Evolutionary conservation across 2,888 invertebrate species (phyloP).

Genomic region (Chymomyza fuscimana): DNA sequence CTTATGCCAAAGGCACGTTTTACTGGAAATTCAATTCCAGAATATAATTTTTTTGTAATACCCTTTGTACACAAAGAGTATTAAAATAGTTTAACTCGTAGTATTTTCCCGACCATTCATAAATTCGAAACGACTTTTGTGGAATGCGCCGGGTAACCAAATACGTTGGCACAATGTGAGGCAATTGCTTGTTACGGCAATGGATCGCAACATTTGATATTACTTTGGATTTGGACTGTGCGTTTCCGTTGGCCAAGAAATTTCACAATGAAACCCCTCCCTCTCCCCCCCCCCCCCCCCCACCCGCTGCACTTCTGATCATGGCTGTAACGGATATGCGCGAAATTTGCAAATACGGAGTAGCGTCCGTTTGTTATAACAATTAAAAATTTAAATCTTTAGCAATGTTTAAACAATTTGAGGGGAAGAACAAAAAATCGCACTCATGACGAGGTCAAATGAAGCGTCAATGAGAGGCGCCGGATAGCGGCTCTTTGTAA

Average conservation of each 20-base stretch:
- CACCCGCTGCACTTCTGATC: background rate
- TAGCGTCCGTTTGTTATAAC: background rate
- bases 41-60: too few relatives aligned
- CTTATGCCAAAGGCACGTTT: too few relatives aligned
- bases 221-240: constrained; percentile 42
- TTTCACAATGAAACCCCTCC: background rate
- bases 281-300: too few relatives aligned
- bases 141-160: constrained; percentile 46
- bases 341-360: constrained; percentile 37
- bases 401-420: background rate
- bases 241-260: constrained; percentile 57
- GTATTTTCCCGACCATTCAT: constrained; percentile 36
- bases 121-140: constrained; percentile 32
- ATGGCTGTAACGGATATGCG: constrained; percentile 38
- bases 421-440: background rate
- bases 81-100: background rate
- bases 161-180: constrained; percentile 43
- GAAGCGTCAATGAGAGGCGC: background rate
- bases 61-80: background rate
- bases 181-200: background rate
- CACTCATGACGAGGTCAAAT: background rate
- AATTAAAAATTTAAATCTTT: background rate
- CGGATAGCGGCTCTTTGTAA: background rate
- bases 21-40: too few relatives aligned
- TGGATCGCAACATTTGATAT: constrained; percentile 39